Evolutionary conservation across 2,113 vertebrate genomes (phyloP), one percentile per base, ranked within the genome.

Genomic region (Peucedramus taeniatus): DNA sequence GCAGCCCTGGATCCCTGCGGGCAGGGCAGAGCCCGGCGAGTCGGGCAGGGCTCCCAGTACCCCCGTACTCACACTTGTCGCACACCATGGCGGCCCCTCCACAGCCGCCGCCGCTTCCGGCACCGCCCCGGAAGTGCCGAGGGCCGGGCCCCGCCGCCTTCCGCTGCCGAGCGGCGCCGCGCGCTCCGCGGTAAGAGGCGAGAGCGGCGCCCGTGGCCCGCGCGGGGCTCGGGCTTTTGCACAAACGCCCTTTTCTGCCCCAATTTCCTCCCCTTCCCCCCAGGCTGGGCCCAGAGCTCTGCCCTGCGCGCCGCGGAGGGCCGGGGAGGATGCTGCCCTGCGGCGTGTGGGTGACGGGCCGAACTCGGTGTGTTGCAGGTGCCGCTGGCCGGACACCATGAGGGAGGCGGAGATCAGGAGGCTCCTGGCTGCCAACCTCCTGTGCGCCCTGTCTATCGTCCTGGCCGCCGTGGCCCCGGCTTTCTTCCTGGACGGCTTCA

Each of bases 321-420:
- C 16, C 1, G 1, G 26, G n/a, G 15, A 8, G 1, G 22, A 7
- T 5, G 26, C 14, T 5, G 31, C 24, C 37, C 13, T 2, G 40
- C 3, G 9, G 35, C 0, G 10, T 10, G n/a, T 6, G 4, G 10
- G 22, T 94, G 13, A 53, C 23, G 39, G 82, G 33, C 16, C 13
- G 44, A 20, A 13, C 90, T 90, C 66, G 66, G n/a, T 95, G 95
- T 96, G 31, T 96, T 63, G 88, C 94, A 96, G 96, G 91, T 80
- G 95, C 26, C 17, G 61, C 31, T 26, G 33, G 8, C n/a, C 37
- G 89, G 64, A 5, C 93, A 64, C 42, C 49, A 99, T 99, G 99
- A 99, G 98, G 98, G 99, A 99, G 91, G 97, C 97, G 28, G 99
- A 98, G 39, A 97, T 99, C 59, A 93, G 98, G 96, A 98, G 98